Evolutionary conservation across 2,888 invertebrate species (phyloP), one percentile per base, ranked within the genome.

Genomic region (Tuta absoluta): DNA sequence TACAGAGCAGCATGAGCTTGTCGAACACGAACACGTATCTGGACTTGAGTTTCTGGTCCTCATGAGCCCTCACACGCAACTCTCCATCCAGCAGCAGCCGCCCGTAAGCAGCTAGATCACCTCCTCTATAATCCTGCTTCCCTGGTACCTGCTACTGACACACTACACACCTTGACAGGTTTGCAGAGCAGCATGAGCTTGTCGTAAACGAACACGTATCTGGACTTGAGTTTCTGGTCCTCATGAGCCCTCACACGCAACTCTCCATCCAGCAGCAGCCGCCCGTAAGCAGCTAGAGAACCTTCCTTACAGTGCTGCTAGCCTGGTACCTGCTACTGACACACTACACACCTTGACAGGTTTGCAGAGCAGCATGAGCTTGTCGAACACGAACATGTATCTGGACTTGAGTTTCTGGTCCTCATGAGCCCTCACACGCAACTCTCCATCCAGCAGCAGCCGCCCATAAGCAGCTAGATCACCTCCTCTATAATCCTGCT

Each of bases 21-120:
- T 99, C 99, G 87, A 99, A 99, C 65, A 99, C 95, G 91, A 99
- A 99, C 33, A 98, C 97, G 85, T 98, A 98, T 82, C 99, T 93
- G 60, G 94, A 94, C 80, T 95, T 94, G 14, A 95, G 92, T 84
- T 96, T 96, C 85, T 97, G 98, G 87, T 97, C 96, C 78, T 96
- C 96, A 81, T 98, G 97, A 62, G 96, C 95, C 85, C 96, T 96
- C 45, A 99, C 96, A 89, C 96, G 96, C 48, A 99, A 93, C 86
- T 99, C 99, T 11, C 98, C 99, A 86, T 99, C 99, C 75, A 96
- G 95, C 75, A 98, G 93, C 68, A 99, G 92, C 51, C 98, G 94
- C 0, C 99, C 99, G 86, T 97, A 99, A 77, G 98, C 96, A 72
- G 95, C 95, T 63, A 99, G 92, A 72, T 95, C 95, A 65, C 95